phyloP scores from a whole-genome alignment of 2,888 invertebrate genomes.

The Petrolisthes cinctipes region DNA sequence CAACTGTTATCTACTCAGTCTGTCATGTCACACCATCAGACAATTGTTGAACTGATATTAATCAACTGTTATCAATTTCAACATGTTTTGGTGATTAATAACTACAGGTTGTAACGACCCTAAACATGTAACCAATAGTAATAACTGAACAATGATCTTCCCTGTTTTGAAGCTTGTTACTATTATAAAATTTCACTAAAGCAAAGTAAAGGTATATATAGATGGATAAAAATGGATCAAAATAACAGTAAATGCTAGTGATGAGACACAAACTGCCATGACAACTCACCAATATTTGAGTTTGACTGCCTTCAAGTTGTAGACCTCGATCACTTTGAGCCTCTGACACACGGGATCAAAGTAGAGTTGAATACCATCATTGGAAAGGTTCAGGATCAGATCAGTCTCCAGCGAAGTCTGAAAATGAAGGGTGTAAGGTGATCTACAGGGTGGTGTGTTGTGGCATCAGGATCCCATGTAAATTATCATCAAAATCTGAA shows the following conservation, averaged over 20 bases:
- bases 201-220: not conserved
- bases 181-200: not conserved
- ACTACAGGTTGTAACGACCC: no score
- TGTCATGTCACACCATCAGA: no score
- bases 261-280: not conserved
- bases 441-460: no score
- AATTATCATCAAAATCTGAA: no score
- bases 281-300: slow-evolving; percentile 92
- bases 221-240: not conserved
- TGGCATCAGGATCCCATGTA: no score
- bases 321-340: slow-evolving; percentile 95
- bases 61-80: no score
- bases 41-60: no score
- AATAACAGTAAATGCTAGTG: not conserved
- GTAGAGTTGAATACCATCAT: slow-evolving; percentile 95
- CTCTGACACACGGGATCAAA: slow-evolving; percentile 96
- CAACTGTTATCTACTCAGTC: no score
- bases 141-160: no score
- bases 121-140: no score
- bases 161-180: not conserved
- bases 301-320: slow-evolving; percentile 95
- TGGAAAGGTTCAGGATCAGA: slow-evolving; percentile 93
- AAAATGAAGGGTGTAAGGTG: slow-evolving; percentile 67
- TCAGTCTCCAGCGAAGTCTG: slow-evolving; percentile 96
- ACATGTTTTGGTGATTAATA: no score